These are phyloP conservation scores for Xanthia togata DNA, from an alignment of 2,888 invertebrate genomes.

Conservation along the genomic window DNA sequence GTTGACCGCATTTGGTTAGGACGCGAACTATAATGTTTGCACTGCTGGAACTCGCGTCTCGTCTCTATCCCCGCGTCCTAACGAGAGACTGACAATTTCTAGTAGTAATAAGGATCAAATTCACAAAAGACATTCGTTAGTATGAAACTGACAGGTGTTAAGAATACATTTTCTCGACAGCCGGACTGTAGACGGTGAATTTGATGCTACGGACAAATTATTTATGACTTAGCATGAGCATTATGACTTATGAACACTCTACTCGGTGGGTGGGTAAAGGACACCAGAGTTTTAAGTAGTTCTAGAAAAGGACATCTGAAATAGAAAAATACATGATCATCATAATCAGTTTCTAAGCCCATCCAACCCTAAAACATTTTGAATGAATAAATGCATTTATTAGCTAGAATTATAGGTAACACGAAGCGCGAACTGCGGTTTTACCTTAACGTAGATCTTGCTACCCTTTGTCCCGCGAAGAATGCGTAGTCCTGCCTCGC, in stretches of 20 bases:
- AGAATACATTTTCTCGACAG: no score
- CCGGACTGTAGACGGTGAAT: background rate
- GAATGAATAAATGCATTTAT: background rate
- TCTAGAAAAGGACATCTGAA: background rate
- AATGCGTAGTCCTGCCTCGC: conserved; percentile 91
- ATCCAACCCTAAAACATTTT: background rate
- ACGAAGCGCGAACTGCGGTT: background rate
- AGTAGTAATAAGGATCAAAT: no score
- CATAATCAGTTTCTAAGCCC: background rate
- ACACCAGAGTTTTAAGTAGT: background rate
- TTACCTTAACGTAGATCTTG: conserved; percentile 87
- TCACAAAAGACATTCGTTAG: no score
- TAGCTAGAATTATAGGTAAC: background rate
- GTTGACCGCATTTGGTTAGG: background rate
- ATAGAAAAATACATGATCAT: background rate
- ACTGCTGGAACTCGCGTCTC: background rate
- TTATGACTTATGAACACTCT: background rate
- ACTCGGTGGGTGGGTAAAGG: background rate
- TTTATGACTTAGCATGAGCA: background rate
- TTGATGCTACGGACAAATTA: background rate
- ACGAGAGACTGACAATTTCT: no score
- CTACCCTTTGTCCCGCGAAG: conserved; percentile 91
- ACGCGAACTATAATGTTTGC: background rate
- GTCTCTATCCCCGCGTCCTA: background rate
- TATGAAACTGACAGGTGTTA: no score